Base-by-base conservation (phyloP, 1,140 invertebrate species). In the Temnothorax nylanderi region DNA sequence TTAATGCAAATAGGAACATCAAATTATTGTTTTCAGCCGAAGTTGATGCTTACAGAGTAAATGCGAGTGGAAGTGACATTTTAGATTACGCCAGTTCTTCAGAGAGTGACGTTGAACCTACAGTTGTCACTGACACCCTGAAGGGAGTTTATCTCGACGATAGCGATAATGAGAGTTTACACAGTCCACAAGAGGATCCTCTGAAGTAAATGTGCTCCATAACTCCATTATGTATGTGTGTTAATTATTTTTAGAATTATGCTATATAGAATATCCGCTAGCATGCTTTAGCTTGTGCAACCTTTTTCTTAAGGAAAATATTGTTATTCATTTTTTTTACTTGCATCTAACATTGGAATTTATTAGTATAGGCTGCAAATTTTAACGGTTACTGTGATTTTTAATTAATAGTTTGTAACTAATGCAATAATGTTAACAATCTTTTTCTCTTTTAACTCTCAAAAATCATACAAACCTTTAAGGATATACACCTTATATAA, bases 141-240 rank as follows among this genome's bases (percentile, higher is more conserved):
- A 95, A 95, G 88, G 96, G 96, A 89, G 95, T 96, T 69, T 97
- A 97, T 90, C 96, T 96, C 26, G 97, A 97, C 89, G 97, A 97
- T 91, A 97, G 97, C 8, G 97, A 97, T 90, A 96, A 97, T 91
- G 98, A 98, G 93, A 98, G 97, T 94, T 96, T 97, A 18, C 97
- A 98, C 91, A 98, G 97, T 81, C 96, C 97, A 82, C 96, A 97
- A 88, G 97, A 98, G 91, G 97, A 98, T 96, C 95, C 96, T 10
- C 95, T 98, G 34, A 98, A 97, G 97, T 98, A 96, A 95, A 95
- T 94, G 87, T 74, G 72, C 18, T 34, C 7, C 62, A 34, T 21
- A 60, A 34, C 26, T 49, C 1, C 2, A 37, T 10, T 60, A 11
- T 44, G 2, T 47, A 0, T 44, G 5, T 4, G 34, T 41, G 69